Base-by-base conservation (phyloP, 2,113 vertebrate genomes). In the Oreotrochilus melanogaster region DNA sequence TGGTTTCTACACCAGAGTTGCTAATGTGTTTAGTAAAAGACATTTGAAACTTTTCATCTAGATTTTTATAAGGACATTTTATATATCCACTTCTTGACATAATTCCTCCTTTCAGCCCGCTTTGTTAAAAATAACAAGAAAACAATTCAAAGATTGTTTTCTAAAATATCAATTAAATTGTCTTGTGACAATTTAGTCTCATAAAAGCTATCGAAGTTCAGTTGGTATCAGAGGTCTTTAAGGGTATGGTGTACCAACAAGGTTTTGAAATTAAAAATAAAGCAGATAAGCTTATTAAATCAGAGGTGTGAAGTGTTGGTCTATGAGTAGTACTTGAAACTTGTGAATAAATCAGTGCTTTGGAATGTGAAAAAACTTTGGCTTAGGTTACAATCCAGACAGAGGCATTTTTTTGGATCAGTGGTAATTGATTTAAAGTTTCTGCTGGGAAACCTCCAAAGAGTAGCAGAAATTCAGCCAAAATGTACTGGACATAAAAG, bases 331-430 rank as follows among this genome's bases (percentile, higher is more conserved):
- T 93, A 70, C 86, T 96, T 71, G 56, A 95, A 95, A 94, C 75
- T 93, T 94, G 92, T 89, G 92, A 97, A 95, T 95, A 96, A 97
- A 97, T 97, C 93, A 97, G 92, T 96, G 57, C 89, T 86, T 86
- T 96, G 93, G 93, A 95, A 97, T 97, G 94, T 92, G 81, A 96
- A 87, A 92, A 95, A 86, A n/a, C 48, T 86, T 92, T 47, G 43
- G 42, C 87, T 96, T 94, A 86, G 92, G 93, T 94, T 95, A 79
- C 93, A 95, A 86, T 95, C 93, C 91, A 97, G 91, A 96, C 79
- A 3, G 90, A 92, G 89, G 89, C 88, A 81, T 97, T 96, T 95
- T 95, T 96, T 97, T 96, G 91, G 84, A 94, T 89, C 54, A 35
- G 88, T 71, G 30, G 85, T 94, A 96, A 93, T 93, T 93, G 96